Evolutionary conservation across 2,113 vertebrate genomes (phyloP).

Genomic region (Triplophysa dalaica): DNA sequence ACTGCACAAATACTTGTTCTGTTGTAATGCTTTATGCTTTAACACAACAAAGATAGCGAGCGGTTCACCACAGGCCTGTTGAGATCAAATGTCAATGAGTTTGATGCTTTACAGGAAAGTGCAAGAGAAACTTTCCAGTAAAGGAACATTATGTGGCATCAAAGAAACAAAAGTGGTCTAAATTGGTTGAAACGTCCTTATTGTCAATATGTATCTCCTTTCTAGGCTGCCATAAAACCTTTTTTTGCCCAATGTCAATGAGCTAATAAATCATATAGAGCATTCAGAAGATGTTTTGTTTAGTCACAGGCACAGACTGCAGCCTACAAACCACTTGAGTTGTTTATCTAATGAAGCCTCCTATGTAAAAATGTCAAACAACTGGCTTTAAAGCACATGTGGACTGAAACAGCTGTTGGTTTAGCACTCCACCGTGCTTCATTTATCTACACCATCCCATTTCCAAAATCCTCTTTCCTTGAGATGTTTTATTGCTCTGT

Average conservation of each 20-base stretch:
- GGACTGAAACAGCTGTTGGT: conserved; percentile 36
- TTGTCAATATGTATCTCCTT: too few species aligned
- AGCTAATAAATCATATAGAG: background rate
- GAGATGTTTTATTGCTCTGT: conserved; percentile 49
- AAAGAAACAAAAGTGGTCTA: too few species aligned
- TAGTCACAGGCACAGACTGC: background rate
- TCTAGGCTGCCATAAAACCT: background rate
- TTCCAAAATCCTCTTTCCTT: conserved; percentile 20
- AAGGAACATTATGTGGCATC: too few species aligned
- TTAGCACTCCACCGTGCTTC: conserved; percentile 28
- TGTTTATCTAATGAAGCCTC: conserved; percentile 19
- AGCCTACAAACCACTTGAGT: conserved; percentile 9
- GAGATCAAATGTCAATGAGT: too few species aligned
- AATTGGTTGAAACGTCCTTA: background rate
- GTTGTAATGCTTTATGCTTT: background rate
- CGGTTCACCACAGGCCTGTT: too few species aligned
- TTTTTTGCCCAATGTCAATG: background rate
- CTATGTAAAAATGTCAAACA: conserved; percentile 25
- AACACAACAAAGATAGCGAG: too few species aligned
- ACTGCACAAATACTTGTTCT: background rate
- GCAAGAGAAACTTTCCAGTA: too few species aligned
- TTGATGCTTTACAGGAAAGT: too few species aligned
- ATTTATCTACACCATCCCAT: conserved; percentile 42
- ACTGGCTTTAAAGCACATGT: conserved; percentile 20
- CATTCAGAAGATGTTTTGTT: background rate